These are phyloP conservation scores for Hipposideros armiger DNA, from an alignment of 2,113 vertebrate species.

Conservation along the genomic window DNA sequence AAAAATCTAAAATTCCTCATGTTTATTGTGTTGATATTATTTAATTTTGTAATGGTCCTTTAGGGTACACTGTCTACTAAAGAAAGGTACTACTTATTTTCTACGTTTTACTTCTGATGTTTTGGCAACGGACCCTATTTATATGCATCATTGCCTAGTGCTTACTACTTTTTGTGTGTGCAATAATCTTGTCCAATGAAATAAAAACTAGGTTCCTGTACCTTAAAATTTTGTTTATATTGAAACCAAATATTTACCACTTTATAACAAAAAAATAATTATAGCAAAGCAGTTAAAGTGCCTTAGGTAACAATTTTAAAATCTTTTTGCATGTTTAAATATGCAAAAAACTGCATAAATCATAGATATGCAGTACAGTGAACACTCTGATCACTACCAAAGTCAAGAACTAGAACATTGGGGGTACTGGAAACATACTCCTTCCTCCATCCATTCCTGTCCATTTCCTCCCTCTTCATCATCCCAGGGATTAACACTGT, in stretches of 20 bases:
- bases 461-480: not conserved
- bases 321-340: not conserved
- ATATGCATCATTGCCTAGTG: not conserved
- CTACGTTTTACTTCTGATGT: not conserved
- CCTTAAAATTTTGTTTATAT: not conserved
- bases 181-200: not conserved
- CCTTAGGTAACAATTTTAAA: not conserved
- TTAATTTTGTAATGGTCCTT: constrained; percentile 3
- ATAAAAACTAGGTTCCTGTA: constrained; percentile 11
- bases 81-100: not conserved
- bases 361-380: not conserved
- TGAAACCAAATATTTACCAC: not conserved
- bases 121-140: not conserved
- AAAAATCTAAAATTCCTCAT: not conserved
- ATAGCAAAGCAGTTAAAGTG: not conserved
- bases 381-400: not conserved
- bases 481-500: not conserved
- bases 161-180: not conserved
- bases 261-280: not conserved
- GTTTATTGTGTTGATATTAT: not conserved
- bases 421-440: not conserved
- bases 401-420: not conserved
- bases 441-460: not conserved
- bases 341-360: not conserved
- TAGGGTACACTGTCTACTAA: not conserved